Evolutionary conservation across 2,888 invertebrate species (phyloP), one percentile per base, ranked within the genome.

Genomic region (Papilio gigon): DNA sequence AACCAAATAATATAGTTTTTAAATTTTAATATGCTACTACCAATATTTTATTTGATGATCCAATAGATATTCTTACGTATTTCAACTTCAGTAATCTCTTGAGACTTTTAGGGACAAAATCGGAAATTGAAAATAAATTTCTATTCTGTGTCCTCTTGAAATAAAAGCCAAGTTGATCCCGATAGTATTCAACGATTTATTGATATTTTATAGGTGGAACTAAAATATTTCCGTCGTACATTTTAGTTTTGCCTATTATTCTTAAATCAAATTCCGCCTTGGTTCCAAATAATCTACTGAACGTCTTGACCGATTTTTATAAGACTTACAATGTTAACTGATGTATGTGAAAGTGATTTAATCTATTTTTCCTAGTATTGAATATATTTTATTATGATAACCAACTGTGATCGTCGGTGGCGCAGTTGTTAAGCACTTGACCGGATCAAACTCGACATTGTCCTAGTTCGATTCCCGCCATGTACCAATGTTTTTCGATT

Each of bases 81-180:
- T 62, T 50, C 14, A 47, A 63, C 47, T 25, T 9, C 9, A 22
- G 37, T 53, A 64, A 53, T 64, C 50, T 11, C 25, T 22, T 53
- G 53, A 9, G 35, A 53, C 17, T 40, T 40, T 30, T 12, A 12
- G 27, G 17, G 37, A 53, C 11, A 25, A 35, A 64, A 64, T 64
- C 37, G 58, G 44, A 65, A 59, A 44, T 65, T 59, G 44, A 44
- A 59, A 59, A 58, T 65, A 33, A 65, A 59, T 42, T 65, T 65
- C 33, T 14, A 22, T 44, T 12, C 22, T 44, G 42, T 22, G 56
- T 8, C 30, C 9, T 11, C 27, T 30, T 44, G 9, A 44, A 65
- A 59, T 58, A 65, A 65, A 58, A 65, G 33, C 58, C 33, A 58
- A 65, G 11, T 59, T 59, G 14, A 56, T 65, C 27, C 65, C 53